A percentile compares a stretch with the other conserved stretches of the same genome.
Evolutionary conservation across 2,113 vertebrate genomes (phyloP).

Genomic region (Henicopernis longicauda): DNA sequence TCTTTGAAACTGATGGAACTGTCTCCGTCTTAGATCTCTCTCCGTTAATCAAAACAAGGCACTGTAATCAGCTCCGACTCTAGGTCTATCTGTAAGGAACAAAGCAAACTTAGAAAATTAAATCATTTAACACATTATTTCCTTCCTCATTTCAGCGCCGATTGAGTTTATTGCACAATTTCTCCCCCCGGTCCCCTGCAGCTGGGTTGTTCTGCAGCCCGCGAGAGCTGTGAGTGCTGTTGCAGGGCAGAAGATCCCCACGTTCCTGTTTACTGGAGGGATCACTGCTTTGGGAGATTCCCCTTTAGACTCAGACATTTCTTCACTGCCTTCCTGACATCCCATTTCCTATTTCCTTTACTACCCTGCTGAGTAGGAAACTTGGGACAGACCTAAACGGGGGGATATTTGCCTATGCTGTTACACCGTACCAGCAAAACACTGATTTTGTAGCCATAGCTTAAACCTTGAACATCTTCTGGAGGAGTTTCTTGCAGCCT

Average conservation of each 20-base stretch:
- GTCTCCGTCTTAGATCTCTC: constrained; percentile 22
- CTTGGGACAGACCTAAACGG: background rate
- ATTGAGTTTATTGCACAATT: constrained; percentile 64
- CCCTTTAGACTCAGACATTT: background rate
- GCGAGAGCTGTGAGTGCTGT: background rate
- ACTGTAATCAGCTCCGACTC: constrained; percentile 50
- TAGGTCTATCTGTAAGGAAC: constrained; percentile 62
- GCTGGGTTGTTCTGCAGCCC: background rate
- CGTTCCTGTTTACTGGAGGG: background rate
- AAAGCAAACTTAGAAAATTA: constrained; percentile 55
- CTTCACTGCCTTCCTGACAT: background rate
- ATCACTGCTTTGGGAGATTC: background rate
- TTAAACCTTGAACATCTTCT: background rate
- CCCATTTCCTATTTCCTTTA: background rate
- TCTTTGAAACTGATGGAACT: constrained; percentile 47
- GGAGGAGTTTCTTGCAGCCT: background rate
- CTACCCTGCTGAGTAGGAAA: background rate
- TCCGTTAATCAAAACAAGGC: constrained; percentile 47
- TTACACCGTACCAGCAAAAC: background rate
- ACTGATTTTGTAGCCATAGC: background rate
- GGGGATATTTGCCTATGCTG: background rate
- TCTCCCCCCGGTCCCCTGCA: background rate
- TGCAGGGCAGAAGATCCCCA: background rate
- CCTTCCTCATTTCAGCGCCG: constrained; percentile 73
- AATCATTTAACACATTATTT: constrained; percentile 71